These are phyloP conservation scores for Argopecten irradians DNA, from an alignment of 1,140 invertebrate genomes.

Conservation along the genomic window DNA sequence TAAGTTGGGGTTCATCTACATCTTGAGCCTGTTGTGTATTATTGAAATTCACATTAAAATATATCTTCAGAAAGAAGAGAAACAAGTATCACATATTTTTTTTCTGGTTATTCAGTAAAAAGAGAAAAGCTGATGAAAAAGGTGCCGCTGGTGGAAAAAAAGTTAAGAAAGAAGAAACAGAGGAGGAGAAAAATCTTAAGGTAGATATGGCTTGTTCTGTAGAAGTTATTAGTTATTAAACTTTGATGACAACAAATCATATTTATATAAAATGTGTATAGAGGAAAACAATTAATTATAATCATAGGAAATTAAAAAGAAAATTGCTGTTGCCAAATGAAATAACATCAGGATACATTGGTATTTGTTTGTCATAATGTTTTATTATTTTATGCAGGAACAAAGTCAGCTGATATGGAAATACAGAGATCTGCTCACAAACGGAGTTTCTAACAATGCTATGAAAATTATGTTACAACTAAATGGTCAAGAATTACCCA, in stretches of 20 bases:
- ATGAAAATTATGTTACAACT: constrained; percentile 83
- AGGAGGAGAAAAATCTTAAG: constrained; percentile 72
- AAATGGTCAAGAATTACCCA: constrained; percentile 85
- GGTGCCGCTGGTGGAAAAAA: constrained; percentile 67
- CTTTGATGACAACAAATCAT: no score
- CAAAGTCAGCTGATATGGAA: constrained; percentile 90
- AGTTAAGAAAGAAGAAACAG: constrained; percentile 71
- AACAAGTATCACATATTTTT: no score
- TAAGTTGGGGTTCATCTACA: no score
- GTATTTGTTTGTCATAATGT: not conserved
- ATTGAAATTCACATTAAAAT: no score
- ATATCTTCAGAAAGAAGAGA: no score
- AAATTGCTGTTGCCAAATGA: not conserved
- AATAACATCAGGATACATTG: not conserved
- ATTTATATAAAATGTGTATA: no score
- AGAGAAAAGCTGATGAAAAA: constrained; percentile 66
- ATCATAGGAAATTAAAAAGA: no score
- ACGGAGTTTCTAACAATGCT: constrained; percentile 72
- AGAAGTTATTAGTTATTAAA: no score
- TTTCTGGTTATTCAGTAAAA: constrained; percentile 57
- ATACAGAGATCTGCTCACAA: constrained; percentile 81
- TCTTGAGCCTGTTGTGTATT: no score
- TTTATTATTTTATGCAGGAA: constrained; percentile 77
- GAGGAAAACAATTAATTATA: no score
- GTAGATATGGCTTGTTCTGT: constrained; percentile 51